A percentile compares a stretch with the other conserved stretches of the same genome.
Evolutionary conservation across 2,888 invertebrate genomes (phyloP).

Genomic region (Megastigmus dorsalis): DNA sequence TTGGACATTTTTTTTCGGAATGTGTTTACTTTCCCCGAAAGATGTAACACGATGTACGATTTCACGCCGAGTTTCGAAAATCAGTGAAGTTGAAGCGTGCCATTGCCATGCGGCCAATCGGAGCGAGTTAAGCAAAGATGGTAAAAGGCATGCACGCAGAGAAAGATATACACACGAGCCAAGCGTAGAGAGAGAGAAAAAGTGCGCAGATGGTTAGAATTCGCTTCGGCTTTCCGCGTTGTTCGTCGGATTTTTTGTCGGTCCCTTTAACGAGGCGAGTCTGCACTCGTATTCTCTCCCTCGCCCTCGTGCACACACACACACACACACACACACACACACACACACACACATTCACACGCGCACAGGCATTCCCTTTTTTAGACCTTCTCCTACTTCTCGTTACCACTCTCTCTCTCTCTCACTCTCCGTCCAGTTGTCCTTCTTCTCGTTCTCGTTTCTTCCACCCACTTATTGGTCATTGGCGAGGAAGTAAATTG

Average conservation of each 20-base stretch:
- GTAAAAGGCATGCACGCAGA: too few species aligned
- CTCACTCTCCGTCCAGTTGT: background rate
- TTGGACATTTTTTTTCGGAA: too few species aligned
- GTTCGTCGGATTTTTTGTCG: conserved; percentile 28
- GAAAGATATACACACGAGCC: too few species aligned
- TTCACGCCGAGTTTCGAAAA: too few species aligned
- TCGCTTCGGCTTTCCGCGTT: conserved; percentile 39
- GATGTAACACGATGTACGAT: too few species aligned
- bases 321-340: too few species aligned
- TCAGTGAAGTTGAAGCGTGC: too few species aligned
- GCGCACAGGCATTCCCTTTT: background rate
- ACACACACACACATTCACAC: too few species aligned
- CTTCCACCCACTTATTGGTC: conserved; percentile 48
- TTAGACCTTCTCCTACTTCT: background rate
- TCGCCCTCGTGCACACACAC: background rate
- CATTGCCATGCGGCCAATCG: too few species aligned
- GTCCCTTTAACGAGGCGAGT: conserved; percentile 31
- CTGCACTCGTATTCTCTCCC: conserved; percentile 5
- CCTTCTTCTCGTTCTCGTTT: conserved; percentile 2
- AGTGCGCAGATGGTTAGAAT: conserved; percentile 34
- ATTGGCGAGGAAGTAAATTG: conserved; percentile 58
- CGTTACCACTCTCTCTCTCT: background rate
- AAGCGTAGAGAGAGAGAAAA: too few species aligned
- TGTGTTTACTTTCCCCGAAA: too few species aligned
- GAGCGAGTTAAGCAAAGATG: too few species aligned